Evolutionary conservation across 2,888 invertebrate species (phyloP).

Genomic region (Caenorhabditis panamensis): DNA sequence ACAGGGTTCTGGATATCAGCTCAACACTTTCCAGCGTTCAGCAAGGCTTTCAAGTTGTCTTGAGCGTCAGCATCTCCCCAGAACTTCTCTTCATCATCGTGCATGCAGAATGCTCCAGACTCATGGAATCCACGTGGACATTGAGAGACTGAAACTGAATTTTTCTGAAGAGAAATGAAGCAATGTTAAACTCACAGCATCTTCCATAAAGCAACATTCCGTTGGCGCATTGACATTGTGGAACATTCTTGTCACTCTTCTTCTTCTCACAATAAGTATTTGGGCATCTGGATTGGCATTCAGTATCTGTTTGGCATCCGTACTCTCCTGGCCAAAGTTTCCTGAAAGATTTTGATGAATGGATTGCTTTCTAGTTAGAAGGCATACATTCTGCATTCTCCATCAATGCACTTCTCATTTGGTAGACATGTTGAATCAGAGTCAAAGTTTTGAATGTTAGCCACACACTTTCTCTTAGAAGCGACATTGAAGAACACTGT

Average conservation of each 20-base stretch:
- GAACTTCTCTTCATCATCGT: slow-evolving; percentile 78
- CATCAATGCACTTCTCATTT: slow-evolving; percentile 79
- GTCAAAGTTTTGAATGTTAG: slow-evolving; percentile 68
- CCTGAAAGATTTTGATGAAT: slow-evolving; percentile 62
- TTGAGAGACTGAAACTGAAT: slow-evolving; percentile 71
- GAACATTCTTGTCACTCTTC: slow-evolving; percentile 74
- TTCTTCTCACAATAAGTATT: slow-evolving; percentile 78
- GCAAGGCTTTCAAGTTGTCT: slow-evolving; percentile 72
- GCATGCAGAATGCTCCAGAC: slow-evolving; percentile 76
- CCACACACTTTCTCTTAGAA: slow-evolving; percentile 69
- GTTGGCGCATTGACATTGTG: slow-evolving; percentile 78
- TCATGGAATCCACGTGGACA: slow-evolving; percentile 78
- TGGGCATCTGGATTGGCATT: slow-evolving; percentile 76
- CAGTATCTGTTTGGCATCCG: slow-evolving; percentile 75
- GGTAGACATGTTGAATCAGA: slow-evolving; percentile 79
- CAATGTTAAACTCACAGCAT: slow-evolving; percentile 73
- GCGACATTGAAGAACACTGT: slow-evolving; percentile 80
- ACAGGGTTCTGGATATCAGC: slow-evolving; percentile 62
- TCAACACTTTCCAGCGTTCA: slow-evolving; percentile 76
- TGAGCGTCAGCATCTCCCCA: slow-evolving; percentile 77
- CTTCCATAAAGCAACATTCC: slow-evolving; percentile 78
- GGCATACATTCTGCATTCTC: slow-evolving; percentile 76
- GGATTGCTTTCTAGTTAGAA: neutral
- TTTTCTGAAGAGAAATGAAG: neutral
- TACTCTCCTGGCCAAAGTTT: slow-evolving; percentile 80